Evolutionary conservation across 1,140 invertebrate species (phyloP).

Genomic region (Babylonia areolata): DNA sequence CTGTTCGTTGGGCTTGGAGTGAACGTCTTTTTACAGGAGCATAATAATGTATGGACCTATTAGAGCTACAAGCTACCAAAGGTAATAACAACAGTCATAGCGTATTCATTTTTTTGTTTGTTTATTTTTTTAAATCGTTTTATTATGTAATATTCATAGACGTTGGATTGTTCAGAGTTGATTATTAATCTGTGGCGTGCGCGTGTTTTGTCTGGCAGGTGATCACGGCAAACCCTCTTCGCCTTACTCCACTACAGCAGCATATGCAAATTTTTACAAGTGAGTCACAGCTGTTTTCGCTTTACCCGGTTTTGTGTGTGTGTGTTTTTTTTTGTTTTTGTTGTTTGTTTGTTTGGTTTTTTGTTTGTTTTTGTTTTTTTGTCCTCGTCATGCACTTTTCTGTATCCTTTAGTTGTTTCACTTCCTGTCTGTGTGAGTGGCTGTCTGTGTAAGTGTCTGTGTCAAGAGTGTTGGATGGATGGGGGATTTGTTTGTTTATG

Average conservation of each 20-base stretch:
- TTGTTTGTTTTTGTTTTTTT: not conserved
- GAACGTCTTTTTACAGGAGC: too few species aligned
- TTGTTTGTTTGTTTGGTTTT: not conserved
- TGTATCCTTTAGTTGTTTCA: not conserved
- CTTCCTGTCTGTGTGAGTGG: not conserved
- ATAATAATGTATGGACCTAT: too few species aligned
- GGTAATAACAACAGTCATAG: too few species aligned
- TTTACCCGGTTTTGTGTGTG: not conserved
- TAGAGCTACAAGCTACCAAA: too few species aligned
- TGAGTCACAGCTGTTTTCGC: not conserved
- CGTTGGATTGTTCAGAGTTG: too few species aligned
- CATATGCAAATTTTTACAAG: not conserved
- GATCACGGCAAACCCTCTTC: not conserved
- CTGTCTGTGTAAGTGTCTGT: not conserved
- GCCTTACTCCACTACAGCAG: not conserved
- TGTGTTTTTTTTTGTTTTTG: not conserved
- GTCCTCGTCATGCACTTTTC: not conserved
- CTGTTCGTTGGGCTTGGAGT: too few species aligned
- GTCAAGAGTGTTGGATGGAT: too few species aligned
- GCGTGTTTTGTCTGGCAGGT: conserved; percentile 9
- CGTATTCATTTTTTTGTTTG: conserved; percentile 5
- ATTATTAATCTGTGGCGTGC: too few species aligned
- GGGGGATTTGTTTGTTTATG: too few species aligned
- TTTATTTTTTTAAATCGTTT: not conserved
- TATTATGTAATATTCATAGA: not conserved